A percentile compares a stretch with the other conserved stretches of the same genome.
These are phyloP conservation scores for Macrocentrus cingulum DNA, from an alignment of 1,140 invertebrate genomes.

Conservation along the genomic window DNA sequence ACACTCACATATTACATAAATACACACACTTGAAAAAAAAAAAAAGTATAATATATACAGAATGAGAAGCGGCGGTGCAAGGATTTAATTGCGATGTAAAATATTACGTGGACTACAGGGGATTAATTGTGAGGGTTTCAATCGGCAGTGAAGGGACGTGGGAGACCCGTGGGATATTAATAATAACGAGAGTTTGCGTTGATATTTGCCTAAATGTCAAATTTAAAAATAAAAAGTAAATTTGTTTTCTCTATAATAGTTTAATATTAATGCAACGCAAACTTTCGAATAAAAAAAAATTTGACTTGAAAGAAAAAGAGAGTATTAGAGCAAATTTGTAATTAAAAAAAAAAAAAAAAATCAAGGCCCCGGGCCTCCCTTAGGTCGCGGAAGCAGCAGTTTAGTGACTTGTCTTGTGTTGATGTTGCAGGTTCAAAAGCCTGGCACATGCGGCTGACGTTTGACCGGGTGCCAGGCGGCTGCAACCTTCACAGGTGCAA, in stretches of 20 bases:
- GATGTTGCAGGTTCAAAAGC: conserved; percentile 85
- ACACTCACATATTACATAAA: conserved; percentile 7
- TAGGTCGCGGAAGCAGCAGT: conserved; percentile 48
- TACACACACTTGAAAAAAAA: no score
- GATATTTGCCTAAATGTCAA: no score
- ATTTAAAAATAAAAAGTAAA: no score
- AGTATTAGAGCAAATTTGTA: background rate
- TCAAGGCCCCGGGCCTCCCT: conserved; percentile 18
- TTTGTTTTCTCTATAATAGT: no score
- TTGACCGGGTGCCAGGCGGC: conserved; percentile 84
- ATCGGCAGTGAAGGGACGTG: conserved; percentile 19
- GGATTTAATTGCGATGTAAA: conserved; percentile 4
- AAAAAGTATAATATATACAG: no score
- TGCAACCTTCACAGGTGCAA: conserved; percentile 87
- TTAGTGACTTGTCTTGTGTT: conserved; percentile 65
- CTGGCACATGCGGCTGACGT: conserved; percentile 88
- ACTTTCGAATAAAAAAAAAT: no score
- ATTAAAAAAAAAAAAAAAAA: conserved; percentile 22
- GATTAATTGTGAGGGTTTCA: background rate
- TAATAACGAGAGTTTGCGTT: background rate
- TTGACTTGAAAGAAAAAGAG: background rate
- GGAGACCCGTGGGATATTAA: conserved; percentile 20
- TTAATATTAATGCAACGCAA: no score
- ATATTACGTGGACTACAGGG: conserved; percentile 1
- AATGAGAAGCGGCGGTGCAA: no score